Evolutionary conservation across 2,797 vertebrate species (phyloP), one percentile per base, ranked within the genome.

Genomic region (Galagoides demidoff): DNA sequence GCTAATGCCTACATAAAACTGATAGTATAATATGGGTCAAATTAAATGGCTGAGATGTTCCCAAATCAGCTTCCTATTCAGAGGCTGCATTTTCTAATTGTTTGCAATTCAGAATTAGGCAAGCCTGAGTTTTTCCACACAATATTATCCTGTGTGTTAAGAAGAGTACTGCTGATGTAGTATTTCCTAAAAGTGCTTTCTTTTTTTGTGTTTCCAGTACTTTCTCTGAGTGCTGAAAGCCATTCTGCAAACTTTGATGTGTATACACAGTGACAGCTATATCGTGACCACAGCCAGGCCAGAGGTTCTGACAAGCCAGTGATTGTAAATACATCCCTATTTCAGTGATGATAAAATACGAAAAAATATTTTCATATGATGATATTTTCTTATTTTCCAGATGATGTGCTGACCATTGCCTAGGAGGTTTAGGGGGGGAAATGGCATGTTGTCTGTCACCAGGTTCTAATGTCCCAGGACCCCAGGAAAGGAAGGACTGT

Each of bases 291-390:
- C 7, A 89, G 39, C 31, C 52, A 77, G 55, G n/a, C 25, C 71
- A 70, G 71, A 89, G 76, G 87, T n/a, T 88, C 49, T 73, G 55
- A 93, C 20, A 82, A 34, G 23, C 20, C 37, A 31, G 25, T 63
- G 34, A 88, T 43, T 85, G 3, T 76, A 88, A 76, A 92, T 57
- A 81, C 16, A n/a, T 25, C 7, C n/a, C 43, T 5, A 76, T 59
- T 86, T 89, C 52, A 63, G 3, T 89, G 49, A 70, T 86, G 66
- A 79, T 77, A 78, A 87, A 87, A 71, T 64, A 92, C 63, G 20
- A 71, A 92, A 95, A 92, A 73, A 71, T 27, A 59, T 43, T 43
- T 43, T 43, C 39, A 43, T 43, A 43, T 43, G 39, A 43, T 43
- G 39, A 43, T 43, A 43, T 43, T 43, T 43, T 43, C 7, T 1